Evolutionary conservation across 1,140 invertebrate species (phyloP), one percentile per base, ranked within the genome.

Genomic region (Arion vulgaris): DNA sequence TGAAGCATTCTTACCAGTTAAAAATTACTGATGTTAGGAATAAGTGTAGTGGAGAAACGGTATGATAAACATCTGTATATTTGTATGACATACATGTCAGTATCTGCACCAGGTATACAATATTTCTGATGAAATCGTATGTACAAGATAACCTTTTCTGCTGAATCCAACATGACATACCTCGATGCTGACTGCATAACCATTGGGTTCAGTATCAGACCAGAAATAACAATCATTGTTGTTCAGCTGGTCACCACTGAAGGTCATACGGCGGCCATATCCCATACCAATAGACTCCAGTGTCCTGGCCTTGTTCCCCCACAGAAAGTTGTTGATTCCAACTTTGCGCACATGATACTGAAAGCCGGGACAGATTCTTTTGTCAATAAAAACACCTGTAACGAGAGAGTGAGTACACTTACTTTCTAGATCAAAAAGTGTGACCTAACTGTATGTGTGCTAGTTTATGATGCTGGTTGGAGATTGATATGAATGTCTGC

Each of bases 201-300:
- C 95, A 85, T 95, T 95, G 1, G 95, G 94, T 88, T 95, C 94
- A 68, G 94, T 95, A 91, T 96, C 96, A n/a, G 95, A 95, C 95
- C 95, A 96, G 88, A 96, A 95, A 88, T 94, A 94, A 78, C 95
- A 94, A 36, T 93, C 91, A 84, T 95, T 95, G 32, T 94, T 90
- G 49, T 93, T 94, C 26, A 93, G 93, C 23, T 92, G 91, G 71
- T 95, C 94, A 0, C 95, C 94, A 85, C 94, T 93, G 91, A 96
- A 96, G 13, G 95, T 96, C 36, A 96, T 92, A 39, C 95, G 93
- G 88, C 96, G 96, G 15, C 95, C 95, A 88, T 96, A 96, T 32
- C 96, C 95, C 91, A 95, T 94, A 1, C 95, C 95, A 81, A 96
- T 93, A n/a, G 94, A 94, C 53, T 94, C 88, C 32, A 96, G 91